phyloP scores from a whole-genome alignment of 2,797 vertebrate genomes.

The Dermochelys coriacea region DNA sequence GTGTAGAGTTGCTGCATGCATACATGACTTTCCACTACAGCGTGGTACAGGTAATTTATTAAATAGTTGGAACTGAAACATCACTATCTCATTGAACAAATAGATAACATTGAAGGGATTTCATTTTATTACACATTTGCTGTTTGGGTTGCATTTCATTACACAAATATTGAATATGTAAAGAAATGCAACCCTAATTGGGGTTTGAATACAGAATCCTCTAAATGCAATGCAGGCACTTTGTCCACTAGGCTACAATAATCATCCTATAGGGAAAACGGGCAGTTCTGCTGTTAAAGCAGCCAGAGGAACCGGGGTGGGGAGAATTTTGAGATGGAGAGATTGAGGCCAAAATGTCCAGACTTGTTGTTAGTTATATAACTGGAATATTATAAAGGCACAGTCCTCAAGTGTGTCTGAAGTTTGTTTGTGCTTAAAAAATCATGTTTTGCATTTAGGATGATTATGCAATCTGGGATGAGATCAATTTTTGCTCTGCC shows the following conservation, averaged over 20 bases:
- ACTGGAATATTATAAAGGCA: constrained; percentile 72
- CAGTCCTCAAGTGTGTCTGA: constrained; percentile 44
- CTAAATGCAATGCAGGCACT: neutral
- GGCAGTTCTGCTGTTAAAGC: neutral
- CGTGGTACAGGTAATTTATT: neutral
- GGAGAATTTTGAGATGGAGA: neutral
- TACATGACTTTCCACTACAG: neutral
- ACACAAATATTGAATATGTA: neutral
- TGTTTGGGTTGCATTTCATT: neutral
- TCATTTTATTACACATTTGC: neutral
- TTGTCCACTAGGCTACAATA: neutral
- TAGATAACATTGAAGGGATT: neutral
- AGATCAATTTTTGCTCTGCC: constrained; percentile 41
- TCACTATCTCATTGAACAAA: neutral
- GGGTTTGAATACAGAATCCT: neutral
- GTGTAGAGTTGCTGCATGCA: neutral
- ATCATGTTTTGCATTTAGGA: constrained; percentile 40
- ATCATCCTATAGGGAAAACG: neutral
- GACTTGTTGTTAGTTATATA: constrained; percentile 59
- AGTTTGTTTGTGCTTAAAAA: constrained; percentile 13
- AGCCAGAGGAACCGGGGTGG: neutral
- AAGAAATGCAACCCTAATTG: neutral
- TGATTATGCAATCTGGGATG: constrained; percentile 46
- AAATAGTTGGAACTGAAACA: neutral
- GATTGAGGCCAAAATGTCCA: neutral